Percentiles rank a stretch among this genome's conserved stretches.
phyloP scores from a whole-genome alignment of 1,140 invertebrate species.

The Trinorchestia longiramus region DNA sequence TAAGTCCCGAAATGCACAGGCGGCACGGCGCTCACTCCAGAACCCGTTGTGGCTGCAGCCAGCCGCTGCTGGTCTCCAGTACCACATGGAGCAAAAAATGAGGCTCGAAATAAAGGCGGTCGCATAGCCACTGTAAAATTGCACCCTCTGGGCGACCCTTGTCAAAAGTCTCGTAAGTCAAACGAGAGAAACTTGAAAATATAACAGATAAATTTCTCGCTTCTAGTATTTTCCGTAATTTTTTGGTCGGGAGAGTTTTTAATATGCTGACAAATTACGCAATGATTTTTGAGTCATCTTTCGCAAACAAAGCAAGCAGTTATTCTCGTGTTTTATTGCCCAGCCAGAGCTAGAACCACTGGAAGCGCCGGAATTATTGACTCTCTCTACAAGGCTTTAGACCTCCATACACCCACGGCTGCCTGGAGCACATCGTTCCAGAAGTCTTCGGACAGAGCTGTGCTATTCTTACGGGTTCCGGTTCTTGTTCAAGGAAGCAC shows the following conservation, averaged over 20 bases:
- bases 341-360: background rate
- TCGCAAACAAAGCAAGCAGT: background rate
- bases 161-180: background rate
- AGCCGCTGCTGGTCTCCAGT: conserved; percentile 1
- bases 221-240: background rate
- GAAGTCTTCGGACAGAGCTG: background rate
- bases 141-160: background rate
- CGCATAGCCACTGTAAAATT: background rate
- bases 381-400: conserved; percentile 6
- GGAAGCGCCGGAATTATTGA: background rate
- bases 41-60: background rate
- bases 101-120: background rate
- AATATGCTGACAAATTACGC: background rate
- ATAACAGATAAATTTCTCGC: background rate
- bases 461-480: conserved; percentile 6
- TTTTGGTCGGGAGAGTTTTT: background rate
- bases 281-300: background rate
- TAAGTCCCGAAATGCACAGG: background rate
- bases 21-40: background rate
- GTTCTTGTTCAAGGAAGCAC: background rate
- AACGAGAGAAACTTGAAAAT: background rate
- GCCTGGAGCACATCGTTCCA: background rate
- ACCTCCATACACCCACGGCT: background rate
- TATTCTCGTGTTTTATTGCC: conserved; percentile 1
- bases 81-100: background rate